Evolutionary conservation across 2,113 vertebrate genomes (phyloP).

Genomic region (Hypomesus transpacificus): DNA sequence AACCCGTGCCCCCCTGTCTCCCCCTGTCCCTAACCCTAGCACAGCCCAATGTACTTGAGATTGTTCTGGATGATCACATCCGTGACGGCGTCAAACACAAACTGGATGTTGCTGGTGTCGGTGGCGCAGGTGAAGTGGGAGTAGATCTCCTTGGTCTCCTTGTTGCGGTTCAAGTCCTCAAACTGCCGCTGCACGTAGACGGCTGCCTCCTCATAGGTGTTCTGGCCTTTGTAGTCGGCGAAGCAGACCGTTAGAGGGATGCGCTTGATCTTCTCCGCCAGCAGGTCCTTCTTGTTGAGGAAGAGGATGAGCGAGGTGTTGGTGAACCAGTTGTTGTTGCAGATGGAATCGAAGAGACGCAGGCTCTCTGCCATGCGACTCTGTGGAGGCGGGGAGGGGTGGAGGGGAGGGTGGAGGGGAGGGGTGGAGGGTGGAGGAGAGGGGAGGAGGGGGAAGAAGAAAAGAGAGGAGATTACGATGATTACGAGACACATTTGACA

Average conservation of each 20-base stretch:
- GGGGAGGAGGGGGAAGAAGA: background rate
- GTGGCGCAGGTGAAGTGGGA: slow-evolving; percentile 91
- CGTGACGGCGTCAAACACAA: slow-evolving; percentile 98
- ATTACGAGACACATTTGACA: slow-evolving; percentile 15
- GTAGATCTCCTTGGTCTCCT: slow-evolving; percentile 99
- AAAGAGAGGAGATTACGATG: background rate
- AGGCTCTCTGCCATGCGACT: slow-evolving; percentile 99
- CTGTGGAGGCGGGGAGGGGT: slow-evolving; percentile 56
- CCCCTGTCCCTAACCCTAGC: slow-evolving; percentile 75
- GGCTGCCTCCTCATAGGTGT: slow-evolving; percentile 96
- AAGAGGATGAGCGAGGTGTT: slow-evolving; percentile 99
- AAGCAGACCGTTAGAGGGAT: slow-evolving; percentile 96
- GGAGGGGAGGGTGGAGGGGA: background rate
- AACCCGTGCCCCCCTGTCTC: background rate
- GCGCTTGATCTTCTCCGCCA: slow-evolving; percentile 98
- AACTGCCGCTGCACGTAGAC: slow-evolving; percentile 98
- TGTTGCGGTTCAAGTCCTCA: slow-evolving; percentile 99
- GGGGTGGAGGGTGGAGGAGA: background rate
- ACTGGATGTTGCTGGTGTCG: slow-evolving; percentile 97
- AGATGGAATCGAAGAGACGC: slow-evolving; percentile 98
- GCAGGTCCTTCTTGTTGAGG: slow-evolving; percentile 99
- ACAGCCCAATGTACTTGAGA: slow-evolving; percentile 98
- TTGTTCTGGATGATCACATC: slow-evolving; percentile 99
- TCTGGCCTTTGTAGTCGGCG: slow-evolving; percentile 96
- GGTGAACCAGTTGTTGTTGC: slow-evolving; percentile 99